These are phyloP conservation scores for Ciconia nigra DNA, from an alignment of 2,797 vertebrate genomes.

Conservation along the genomic window DNA sequence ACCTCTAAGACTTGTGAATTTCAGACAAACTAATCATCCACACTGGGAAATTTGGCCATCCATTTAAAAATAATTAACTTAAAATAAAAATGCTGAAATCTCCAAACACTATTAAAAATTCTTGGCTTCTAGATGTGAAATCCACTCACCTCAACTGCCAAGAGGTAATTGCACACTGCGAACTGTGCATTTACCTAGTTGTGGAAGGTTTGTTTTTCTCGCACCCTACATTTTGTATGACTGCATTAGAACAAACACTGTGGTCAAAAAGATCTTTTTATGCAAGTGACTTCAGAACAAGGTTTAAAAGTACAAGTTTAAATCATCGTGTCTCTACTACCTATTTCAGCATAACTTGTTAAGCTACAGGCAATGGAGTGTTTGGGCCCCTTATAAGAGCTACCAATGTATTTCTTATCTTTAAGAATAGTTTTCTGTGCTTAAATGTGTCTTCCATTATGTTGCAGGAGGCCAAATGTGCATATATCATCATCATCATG, in stretches of 20 bases:
- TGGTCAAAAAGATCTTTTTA: neutral
- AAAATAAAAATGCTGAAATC: neutral
- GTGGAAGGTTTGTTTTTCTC: neutral
- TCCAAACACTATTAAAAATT: neutral
- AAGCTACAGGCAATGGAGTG: neutral
- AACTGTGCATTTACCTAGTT: neutral
- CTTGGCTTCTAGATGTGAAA: neutral
- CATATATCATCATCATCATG: conserved; percentile 91
- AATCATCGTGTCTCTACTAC: neutral
- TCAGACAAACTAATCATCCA: neutral
- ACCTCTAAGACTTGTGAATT: neutral
- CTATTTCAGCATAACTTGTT: neutral
- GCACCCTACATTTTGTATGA: neutral
- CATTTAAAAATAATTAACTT: neutral
- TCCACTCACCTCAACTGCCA: neutral
- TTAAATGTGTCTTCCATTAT: neutral
- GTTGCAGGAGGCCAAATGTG: conserved; percentile 89
- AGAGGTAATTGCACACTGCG: neutral
- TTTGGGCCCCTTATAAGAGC: neutral
- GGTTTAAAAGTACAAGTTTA: neutral
- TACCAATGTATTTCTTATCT: neutral
- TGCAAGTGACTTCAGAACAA: neutral
- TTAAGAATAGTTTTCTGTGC: neutral
- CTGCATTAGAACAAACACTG: neutral
- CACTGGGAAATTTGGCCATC: neutral